Percentiles rank a stretch among this genome's conserved stretches.
Evolutionary conservation across 2,797 vertebrate species (phyloP).

Genomic region (Ispidina picta): DNA sequence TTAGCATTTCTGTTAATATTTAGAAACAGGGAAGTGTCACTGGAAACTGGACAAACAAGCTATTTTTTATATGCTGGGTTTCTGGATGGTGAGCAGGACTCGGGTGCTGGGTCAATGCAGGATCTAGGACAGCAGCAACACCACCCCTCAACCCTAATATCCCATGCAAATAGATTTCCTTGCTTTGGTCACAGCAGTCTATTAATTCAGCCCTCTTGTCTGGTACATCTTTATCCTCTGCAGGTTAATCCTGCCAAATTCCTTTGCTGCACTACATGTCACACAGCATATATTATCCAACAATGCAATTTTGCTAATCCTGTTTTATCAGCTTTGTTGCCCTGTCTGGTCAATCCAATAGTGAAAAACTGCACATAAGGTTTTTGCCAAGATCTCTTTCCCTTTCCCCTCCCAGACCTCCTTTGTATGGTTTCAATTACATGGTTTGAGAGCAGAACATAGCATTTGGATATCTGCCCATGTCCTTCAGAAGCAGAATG

Average conservation of each 20-base stretch:
- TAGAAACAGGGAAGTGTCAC: neutral
- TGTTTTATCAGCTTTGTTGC: conserved; percentile 83
- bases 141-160: conserved; percentile 45
- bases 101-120: rapidly evolving
- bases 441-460: conserved; percentile 76
- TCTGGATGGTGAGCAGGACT: neutral
- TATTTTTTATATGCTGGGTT: neutral
- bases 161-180: conserved; percentile 74
- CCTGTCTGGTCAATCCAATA: conserved; percentile 84
- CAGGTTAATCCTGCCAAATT: conserved; percentile 84
- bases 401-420: neutral
- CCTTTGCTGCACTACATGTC: conserved; percentile 77
- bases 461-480: conserved; percentile 80
- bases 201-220: conserved; percentile 81
- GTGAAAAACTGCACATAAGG: conserved; percentile 76
- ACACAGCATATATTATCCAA: conserved; percentile 82
- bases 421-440: conserved; percentile 81
- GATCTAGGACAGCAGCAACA: neutral
- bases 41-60: neutral
- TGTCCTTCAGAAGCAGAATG: conserved; percentile 85
- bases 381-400: conserved; percentile 77
- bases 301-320: conserved; percentile 85
- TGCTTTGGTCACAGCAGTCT: conserved; percentile 69
- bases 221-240: conserved; percentile 80
- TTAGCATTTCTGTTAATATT: neutral